Evolutionary conservation across 2,113 vertebrate genomes (phyloP).

Genomic region (Himantopus leucocephalus): DNA sequence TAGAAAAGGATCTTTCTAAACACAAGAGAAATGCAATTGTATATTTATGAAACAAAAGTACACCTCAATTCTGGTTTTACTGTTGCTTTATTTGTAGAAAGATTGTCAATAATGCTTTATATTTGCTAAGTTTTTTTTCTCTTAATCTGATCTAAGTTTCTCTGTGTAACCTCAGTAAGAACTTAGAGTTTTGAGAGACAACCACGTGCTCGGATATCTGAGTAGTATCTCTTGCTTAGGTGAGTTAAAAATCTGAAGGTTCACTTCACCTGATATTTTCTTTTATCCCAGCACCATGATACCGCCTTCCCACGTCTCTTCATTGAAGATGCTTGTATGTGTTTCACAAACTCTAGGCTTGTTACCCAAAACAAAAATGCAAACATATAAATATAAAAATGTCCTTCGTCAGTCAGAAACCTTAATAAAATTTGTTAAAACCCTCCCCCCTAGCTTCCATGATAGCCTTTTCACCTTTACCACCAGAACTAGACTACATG

Average conservation of each 20-base stretch:
- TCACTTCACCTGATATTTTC: background rate
- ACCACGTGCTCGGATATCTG: background rate
- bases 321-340: background rate
- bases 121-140: background rate
- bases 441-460: background rate
- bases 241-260: background rate
- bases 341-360: background rate
- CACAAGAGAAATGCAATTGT: background rate
- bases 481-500: background rate
- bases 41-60: background rate
- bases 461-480: background rate
- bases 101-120: background rate
- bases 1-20: background rate
- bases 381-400: background rate
- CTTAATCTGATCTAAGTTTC: background rate
- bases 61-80: background rate
- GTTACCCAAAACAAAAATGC: background rate
- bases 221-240: background rate
- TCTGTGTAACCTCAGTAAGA: background rate
- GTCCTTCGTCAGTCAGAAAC: background rate
- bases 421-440: background rate
- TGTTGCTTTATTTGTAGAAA: background rate
- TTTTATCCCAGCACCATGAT: background rate
- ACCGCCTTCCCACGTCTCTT: background rate
- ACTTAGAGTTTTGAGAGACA: background rate